A percentile compares a stretch with the other conserved stretches of the same genome.
These are phyloP conservation scores for Pachyramphus minor DNA, from an alignment of 2,113 vertebrate species.

Conservation along the genomic window DNA sequence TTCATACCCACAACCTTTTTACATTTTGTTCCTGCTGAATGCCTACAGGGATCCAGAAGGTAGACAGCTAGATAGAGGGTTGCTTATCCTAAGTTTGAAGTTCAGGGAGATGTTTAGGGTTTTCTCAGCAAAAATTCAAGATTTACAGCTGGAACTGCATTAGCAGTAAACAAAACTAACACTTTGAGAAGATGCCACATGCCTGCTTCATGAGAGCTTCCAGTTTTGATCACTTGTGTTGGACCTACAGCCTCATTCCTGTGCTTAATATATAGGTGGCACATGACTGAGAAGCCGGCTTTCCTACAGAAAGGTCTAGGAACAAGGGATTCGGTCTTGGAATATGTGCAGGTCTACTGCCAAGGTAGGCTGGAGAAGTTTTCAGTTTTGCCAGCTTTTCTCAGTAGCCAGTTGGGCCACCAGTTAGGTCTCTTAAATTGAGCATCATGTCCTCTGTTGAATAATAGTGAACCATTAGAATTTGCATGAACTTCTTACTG, in stretches of 20 bases:
- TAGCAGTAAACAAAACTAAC: not conserved
- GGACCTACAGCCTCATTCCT: not conserved
- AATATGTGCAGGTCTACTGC: not conserved
- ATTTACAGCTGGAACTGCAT: not conserved
- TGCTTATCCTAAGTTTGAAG: not conserved
- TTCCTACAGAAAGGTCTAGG: not conserved
- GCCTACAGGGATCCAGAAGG: not conserved
- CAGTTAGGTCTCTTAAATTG: not conserved
- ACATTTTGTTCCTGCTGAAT: not conserved
- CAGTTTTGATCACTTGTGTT: not conserved
- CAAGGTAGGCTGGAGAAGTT: not conserved
- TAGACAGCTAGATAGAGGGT: accelerated
- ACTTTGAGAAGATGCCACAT: not conserved
- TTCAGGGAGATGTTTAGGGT: not conserved
- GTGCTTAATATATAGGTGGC: too few species aligned
- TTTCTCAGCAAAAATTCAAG: not conserved
- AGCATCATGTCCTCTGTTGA: not conserved
- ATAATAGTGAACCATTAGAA: not conserved
- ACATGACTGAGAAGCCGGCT: not conserved
- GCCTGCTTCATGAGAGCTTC: not conserved
- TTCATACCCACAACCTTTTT: not conserved
- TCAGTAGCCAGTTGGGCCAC: not conserved
- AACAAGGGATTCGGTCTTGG: not conserved
- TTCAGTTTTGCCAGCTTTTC: not conserved
- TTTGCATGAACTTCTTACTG: not conserved